These are phyloP conservation scores for Lamellibrachia columna DNA, from an alignment of 2,888 invertebrate genomes.

Conservation along the genomic window DNA sequence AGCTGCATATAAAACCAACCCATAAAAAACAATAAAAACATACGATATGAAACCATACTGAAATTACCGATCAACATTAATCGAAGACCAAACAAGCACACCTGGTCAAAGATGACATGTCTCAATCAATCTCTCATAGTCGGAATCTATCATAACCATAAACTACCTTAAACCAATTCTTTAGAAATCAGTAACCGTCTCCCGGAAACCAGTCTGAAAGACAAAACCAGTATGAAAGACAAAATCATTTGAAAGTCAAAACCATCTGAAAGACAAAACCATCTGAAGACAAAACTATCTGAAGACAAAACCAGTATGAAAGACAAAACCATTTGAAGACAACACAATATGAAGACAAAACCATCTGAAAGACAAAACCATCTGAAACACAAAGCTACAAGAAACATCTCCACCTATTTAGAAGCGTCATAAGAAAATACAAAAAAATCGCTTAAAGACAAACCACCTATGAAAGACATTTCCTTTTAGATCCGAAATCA, in stretches of 20 bases:
- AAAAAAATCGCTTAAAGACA: background rate
- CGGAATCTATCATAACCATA: too few species aligned
- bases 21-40: background rate
- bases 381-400: too few species aligned
- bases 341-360: too few species aligned
- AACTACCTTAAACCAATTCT: background rate
- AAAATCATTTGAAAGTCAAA: background rate
- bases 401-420: background rate
- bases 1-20: background rate
- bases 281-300: too few species aligned
- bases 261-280: too few species aligned
- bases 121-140: too few species aligned
- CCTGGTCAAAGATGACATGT: too few species aligned
- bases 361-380: too few species aligned
- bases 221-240: background rate
- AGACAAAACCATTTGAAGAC: background rate
- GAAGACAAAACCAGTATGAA: background rate
- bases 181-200: background rate
- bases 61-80: too few species aligned
- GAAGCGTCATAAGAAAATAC: background rate
- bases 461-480: background rate
- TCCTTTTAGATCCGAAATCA: background rate
- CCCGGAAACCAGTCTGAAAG: background rate
- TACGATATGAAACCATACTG: background rate
- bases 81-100: too few species aligned